Evolutionary conservation across 2,797 vertebrate genomes (phyloP), one percentile per base, ranked within the genome.

Genomic region (Apodemus agrarius): DNA sequence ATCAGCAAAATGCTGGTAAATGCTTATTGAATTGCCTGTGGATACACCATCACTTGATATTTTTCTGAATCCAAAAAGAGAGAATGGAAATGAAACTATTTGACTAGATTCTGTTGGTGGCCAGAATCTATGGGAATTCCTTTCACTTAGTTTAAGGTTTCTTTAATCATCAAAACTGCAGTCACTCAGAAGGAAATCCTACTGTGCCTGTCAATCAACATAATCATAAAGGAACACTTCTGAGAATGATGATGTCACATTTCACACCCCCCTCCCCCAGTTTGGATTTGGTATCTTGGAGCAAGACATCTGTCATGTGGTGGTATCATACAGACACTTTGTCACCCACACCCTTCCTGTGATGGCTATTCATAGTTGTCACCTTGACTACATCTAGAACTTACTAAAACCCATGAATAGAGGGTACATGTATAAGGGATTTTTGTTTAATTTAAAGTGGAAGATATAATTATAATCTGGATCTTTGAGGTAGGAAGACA

Each of bases 231-330:
- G 4, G 3, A 31, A 24, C 46, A 78, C 5, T 91, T 4, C 22
- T 14, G 63, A 87, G 12, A 92, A 86, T 5, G 31, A 8, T 22
- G 12, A 40, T 11, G 16, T 1, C 7, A 16, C 59, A 90, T 94
- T 91, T 52, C 31, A 3, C 43, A 43, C 43, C 74, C 37, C 22
- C 3, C 5, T 0, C 3, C 2, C 7, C 0, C 1, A 19, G 0
- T 14, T 52, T 74, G 22, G 76, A n/a, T 96, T 82, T 63, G 52
- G n/a, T 52, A 76, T 72, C 52, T 92, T 90, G 26, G 78, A 92
- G 74, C 94, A 89, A 43, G 31, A 14, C 13, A 10, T 54, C 14
- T 49, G 79, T 13, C 37, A 11, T 3, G 14, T 2, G 29, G 3
- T n/a, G 21, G 12, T 88, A 13, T 40, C 46, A 29, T 4, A 61